phyloP scores from a whole-genome alignment of 2,888 invertebrate species.

The Podotricha telesiphe region DNA sequence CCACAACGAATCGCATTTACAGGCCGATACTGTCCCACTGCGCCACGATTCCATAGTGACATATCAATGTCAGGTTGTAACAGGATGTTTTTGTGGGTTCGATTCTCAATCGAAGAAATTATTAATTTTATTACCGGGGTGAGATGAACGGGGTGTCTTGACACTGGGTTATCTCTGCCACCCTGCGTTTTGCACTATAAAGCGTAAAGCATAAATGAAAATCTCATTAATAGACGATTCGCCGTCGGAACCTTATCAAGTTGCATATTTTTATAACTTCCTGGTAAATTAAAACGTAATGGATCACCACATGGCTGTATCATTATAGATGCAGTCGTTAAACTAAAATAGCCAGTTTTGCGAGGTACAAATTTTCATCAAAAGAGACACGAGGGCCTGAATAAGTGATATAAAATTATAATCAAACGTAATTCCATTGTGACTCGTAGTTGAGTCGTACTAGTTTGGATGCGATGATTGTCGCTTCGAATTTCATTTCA shows the following conservation, averaged over 20 bases:
- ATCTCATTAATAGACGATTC: constrained; percentile 6
- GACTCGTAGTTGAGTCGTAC: neutral
- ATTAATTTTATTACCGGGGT: too few relatives aligned
- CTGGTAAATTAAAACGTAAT: constrained; percentile 26
- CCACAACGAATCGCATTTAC: too few relatives aligned
- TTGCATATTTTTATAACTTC: constrained; percentile 23
- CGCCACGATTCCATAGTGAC: too few relatives aligned
- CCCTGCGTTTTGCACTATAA: neutral
- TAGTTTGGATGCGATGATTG: too few relatives aligned
- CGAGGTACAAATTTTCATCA: constrained; percentile 20
- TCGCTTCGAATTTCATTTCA: neutral
- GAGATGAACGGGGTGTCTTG: neutral
- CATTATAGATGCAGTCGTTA: constrained; percentile 23
- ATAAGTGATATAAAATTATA: constrained; percentile 16
- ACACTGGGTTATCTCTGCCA: neutral
- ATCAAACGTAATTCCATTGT: neutral
- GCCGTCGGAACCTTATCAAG: constrained; percentile 8
- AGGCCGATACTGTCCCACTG: too few relatives aligned
- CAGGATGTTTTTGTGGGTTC: too few relatives aligned
- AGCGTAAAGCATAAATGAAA: neutral
- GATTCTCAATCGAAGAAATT: too few relatives aligned
- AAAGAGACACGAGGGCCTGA: neutral
- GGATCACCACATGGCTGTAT: constrained; percentile 14
- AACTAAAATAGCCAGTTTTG: constrained; percentile 24
- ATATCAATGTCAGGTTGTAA: too few relatives aligned